These are phyloP conservation scores for Leptinotarsa rubiginosa DNA, from an alignment of 2,888 invertebrate species.

Conservation along the genomic window DNA sequence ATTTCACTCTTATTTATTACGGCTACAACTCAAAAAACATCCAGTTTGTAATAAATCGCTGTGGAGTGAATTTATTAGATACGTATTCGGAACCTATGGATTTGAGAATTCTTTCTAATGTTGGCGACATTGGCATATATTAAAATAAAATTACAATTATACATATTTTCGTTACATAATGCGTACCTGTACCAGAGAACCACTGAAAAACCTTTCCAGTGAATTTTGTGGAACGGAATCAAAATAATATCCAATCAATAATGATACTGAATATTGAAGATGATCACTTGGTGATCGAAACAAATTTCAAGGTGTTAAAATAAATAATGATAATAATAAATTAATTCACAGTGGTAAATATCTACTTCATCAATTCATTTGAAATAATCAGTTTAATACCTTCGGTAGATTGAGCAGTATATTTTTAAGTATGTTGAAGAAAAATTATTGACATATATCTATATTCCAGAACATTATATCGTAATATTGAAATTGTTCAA, in stretches of 20 bases:
- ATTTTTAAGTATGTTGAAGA: too few relatives aligned
- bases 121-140: constrained; percentile 21
- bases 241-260: neutral
- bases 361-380: too few relatives aligned
- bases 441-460: too few relatives aligned
- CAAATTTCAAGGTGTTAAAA: too few relatives aligned
- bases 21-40: constrained; percentile 43
- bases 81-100: constrained; percentile 31
- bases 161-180: constrained; percentile 12
- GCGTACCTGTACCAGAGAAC: neutral
- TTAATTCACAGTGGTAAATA: too few relatives aligned
- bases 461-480: too few relatives aligned
- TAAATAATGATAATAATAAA: too few relatives aligned
- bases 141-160: constrained; percentile 27
- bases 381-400: too few relatives aligned
- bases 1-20: constrained; percentile 48
- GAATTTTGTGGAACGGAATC: neutral
- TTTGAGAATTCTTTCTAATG: constrained; percentile 27
- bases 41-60: constrained; percentile 43
- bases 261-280: too few relatives aligned
- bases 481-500: too few relatives aligned
- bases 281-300: too few relatives aligned
- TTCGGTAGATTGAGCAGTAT: too few relatives aligned
- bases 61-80: constrained; percentile 39
- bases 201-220: neutral